phyloP scores from a whole-genome alignment of 2,797 vertebrate species.

The Ammospiza maritima region DNA sequence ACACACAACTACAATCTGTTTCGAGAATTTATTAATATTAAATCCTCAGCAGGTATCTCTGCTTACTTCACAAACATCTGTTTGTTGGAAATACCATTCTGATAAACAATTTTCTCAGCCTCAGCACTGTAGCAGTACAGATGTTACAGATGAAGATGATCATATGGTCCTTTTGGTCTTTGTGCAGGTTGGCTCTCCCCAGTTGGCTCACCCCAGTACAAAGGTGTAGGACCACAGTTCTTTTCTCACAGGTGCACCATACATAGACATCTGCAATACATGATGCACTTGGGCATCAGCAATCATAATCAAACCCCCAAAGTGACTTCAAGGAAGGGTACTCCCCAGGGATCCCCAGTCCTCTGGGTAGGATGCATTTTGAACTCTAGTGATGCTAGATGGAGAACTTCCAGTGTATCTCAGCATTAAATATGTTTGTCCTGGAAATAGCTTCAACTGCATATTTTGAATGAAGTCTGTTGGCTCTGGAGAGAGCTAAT shows the following conservation, averaged over 20 bases:
- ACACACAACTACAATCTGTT: slow-evolving; percentile 51
- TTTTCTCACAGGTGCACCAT: neutral
- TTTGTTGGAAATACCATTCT: slow-evolving; percentile 3
- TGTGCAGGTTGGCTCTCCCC: neutral
- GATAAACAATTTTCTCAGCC: neutral
- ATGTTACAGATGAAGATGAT: neutral
- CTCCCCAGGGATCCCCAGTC: neutral
- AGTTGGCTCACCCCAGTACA: neutral
- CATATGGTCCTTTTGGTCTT: neutral
- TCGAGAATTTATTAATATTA: slow-evolving; percentile 47
- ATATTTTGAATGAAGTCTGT: neutral
- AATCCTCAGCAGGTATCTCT: slow-evolving; percentile 52
- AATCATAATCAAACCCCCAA: neutral
- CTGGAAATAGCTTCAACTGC: neutral
- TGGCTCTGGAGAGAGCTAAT: neutral
- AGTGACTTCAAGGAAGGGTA: neutral
- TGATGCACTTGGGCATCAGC: neutral
- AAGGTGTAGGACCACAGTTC: neutral
- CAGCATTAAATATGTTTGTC: neutral
- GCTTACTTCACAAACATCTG: slow-evolving; percentile 53
- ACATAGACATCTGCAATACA: neutral
- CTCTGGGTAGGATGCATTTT: neutral
- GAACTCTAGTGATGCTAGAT: neutral
- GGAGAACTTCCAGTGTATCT: neutral
- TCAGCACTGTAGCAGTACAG: neutral